phyloP scores from a whole-genome alignment of 2,888 invertebrate genomes.

The Gymnoscelis rufifasciata region DNA sequence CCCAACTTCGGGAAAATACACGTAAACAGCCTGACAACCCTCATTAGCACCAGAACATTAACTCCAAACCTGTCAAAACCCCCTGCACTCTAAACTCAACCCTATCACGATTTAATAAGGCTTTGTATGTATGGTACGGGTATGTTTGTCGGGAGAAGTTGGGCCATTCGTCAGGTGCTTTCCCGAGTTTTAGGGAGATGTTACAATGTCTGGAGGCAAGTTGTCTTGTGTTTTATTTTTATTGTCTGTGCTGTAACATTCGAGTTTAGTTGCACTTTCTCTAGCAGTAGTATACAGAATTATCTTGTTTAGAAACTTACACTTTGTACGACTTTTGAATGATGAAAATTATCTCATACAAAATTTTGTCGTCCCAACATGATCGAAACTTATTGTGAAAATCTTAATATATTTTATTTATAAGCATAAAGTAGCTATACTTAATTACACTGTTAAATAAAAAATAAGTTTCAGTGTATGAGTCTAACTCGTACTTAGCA shows the following conservation, averaged over 20 bases:
- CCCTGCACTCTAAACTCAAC: not conserved
- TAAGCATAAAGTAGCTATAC: too few relatives aligned
- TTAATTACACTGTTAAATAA: too few relatives aligned
- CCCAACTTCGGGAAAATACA: constrained; percentile 3
- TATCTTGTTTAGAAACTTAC: too few relatives aligned
- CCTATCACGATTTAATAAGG: constrained; percentile 2
- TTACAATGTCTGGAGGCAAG: constrained; percentile 1
- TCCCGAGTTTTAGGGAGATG: constrained; percentile 13
- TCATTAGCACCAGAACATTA: constrained; percentile 24
- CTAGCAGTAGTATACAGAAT: too few relatives aligned
- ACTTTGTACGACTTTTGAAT: too few relatives aligned
- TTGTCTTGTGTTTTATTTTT: not conserved
- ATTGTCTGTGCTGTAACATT: not conserved
- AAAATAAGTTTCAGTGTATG: too few relatives aligned
- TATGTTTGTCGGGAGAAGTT: constrained; percentile 13
- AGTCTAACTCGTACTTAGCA: too few relatives aligned
- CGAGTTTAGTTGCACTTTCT: too few relatives aligned
- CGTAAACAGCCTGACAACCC: constrained; percentile 22
- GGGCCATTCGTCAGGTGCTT: constrained; percentile 16
- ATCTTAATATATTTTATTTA: too few relatives aligned
- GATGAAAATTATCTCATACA: too few relatives aligned
- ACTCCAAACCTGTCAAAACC: constrained; percentile 21
- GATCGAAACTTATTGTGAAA: too few relatives aligned
- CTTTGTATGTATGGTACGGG: not conserved
- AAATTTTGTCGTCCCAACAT: too few relatives aligned